Evolutionary conservation across 92 coral and sea anemone genomes (phyloP), one percentile per base, ranked within the genome.

Genomic region (Meandrina meandrites): DNA sequence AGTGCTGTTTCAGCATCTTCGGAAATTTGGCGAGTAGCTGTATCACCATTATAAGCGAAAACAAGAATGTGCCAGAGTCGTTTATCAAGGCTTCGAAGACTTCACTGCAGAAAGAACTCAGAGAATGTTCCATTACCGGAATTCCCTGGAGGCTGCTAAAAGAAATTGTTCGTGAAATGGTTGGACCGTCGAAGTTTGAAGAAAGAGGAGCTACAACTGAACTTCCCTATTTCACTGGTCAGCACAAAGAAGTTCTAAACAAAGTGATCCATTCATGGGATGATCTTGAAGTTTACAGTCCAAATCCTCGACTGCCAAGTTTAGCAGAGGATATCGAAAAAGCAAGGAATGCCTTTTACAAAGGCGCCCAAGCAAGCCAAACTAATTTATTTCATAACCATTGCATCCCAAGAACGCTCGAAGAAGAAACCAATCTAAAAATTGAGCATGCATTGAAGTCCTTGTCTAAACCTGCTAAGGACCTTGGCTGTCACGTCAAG

Each of bases 221-320:
- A 28, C 87, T 92, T 31, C 95, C 95, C 22, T 90, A 78, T 30
- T 86, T 82, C 69, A 90, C 77, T 42, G 95, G 95, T 3, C 75
- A 35, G 30, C 27, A 36, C 5, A 90, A 66, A 47, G 79, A 85
- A 24, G 92, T 90, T n/a, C 68, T 92, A 34, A 92, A 92, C 81
- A 92, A 92, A 72, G 76, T 78, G 3, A 84, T 92, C 56, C 78
- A 92, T 50, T 92, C 95, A n/a, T 84, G 92, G 93, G 79, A 88
- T 58, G 95, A 92, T 51, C 89, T 92, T 10, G 95, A 92, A 87
- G 89, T 92, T 16, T 92, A 92, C 58, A 42, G 68, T 68, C 95
- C 95, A 21, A 77, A 87, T n/a, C 95, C 95, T 30, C 78, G 86
- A 27, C 75, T 90, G 42, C 36, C 89, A 14, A 74, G 56, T 37